Percentiles rank a stretch among this genome's conserved stretches.
These are phyloP conservation scores for Triops longicaudatus DNA, from an alignment of 1,140 invertebrate species.

Conservation along the genomic window DNA sequence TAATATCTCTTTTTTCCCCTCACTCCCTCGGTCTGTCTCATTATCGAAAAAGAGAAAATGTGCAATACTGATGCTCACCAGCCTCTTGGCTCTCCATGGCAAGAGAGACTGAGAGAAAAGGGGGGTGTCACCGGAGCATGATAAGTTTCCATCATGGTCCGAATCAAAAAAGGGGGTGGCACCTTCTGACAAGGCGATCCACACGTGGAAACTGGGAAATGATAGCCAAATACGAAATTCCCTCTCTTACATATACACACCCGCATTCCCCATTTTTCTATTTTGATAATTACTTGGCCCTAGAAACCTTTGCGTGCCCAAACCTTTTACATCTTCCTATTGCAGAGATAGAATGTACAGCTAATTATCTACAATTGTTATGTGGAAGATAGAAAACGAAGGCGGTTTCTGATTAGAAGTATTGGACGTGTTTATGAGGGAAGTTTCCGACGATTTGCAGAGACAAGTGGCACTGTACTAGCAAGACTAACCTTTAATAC, in stretches of 20 bases:
- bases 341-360: neutral
- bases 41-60: neutral
- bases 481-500: too few species aligned
- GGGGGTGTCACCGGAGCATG: neutral
- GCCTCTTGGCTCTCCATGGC: neutral
- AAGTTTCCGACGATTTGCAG: too few species aligned
- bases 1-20: too few species aligned
- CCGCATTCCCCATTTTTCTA: neutral
- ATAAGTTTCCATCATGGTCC: neutral
- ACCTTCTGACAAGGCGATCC: slow-evolving; percentile 5
- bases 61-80: neutral
- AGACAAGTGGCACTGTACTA: too few species aligned
- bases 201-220: neutral
- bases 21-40: too few species aligned
- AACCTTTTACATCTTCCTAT: neutral
- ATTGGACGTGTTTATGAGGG: too few species aligned
- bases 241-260: neutral
- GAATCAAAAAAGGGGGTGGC: slow-evolving; percentile 1
- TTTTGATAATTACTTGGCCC: neutral
- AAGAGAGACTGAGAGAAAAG: neutral
- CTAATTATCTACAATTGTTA: neutral
- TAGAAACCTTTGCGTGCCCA: neutral
- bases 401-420: too few species aligned
- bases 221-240: slow-evolving; percentile 11
- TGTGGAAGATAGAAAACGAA: neutral